Conservation (phyloP, 2,888 invertebrate genomes). For the Archips crataeganus region DNA sequence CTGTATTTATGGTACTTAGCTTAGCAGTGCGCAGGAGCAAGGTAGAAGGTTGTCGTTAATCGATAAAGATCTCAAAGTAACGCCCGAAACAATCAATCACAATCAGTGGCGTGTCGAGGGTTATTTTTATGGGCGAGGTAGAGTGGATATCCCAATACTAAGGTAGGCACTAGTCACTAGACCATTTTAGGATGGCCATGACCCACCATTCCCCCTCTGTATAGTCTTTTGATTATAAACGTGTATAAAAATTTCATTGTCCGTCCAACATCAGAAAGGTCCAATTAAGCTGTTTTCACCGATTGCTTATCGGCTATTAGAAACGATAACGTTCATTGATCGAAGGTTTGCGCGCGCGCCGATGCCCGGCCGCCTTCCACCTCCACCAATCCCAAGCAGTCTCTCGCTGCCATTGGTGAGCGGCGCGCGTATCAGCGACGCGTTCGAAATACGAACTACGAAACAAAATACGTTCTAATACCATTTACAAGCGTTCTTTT, state of each 20-base stretch:
- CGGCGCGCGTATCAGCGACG: slow-evolving; percentile 59
- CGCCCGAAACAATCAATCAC: too few species aligned
- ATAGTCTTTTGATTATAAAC: too few species aligned
- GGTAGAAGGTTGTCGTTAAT: too few species aligned
- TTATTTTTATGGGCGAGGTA: too few species aligned
- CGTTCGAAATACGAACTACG: slow-evolving; percentile 55
- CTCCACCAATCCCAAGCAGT: slow-evolving; percentile 57
- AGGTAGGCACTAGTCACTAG: too few species aligned
- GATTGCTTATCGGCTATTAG: slow-evolving; percentile 72
- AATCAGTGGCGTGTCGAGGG: too few species aligned
- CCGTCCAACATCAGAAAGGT: slow-evolving; percentile 1
- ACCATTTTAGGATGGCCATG: too few species aligned
- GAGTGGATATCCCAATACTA: too few species aligned
- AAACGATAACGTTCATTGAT: slow-evolving; percentile 61
- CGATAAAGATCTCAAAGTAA: too few species aligned
- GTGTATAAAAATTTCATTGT: not conserved
- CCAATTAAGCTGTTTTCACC: slow-evolving; percentile 54
- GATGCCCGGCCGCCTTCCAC: slow-evolving; percentile 62
- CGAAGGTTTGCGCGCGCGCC: slow-evolving; percentile 64
- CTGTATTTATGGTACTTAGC: too few species aligned
- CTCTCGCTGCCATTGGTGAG: slow-evolving; percentile 63
- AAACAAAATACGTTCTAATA: slow-evolving; percentile 54
- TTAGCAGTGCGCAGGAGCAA: too few species aligned
- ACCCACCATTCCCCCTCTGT: too few species aligned
- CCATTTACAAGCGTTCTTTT: slow-evolving; percentile 16